These are phyloP conservation scores for Urosaurus nigricauda DNA, from an alignment of 2,797 vertebrate species.

Conservation along the genomic window DNA sequence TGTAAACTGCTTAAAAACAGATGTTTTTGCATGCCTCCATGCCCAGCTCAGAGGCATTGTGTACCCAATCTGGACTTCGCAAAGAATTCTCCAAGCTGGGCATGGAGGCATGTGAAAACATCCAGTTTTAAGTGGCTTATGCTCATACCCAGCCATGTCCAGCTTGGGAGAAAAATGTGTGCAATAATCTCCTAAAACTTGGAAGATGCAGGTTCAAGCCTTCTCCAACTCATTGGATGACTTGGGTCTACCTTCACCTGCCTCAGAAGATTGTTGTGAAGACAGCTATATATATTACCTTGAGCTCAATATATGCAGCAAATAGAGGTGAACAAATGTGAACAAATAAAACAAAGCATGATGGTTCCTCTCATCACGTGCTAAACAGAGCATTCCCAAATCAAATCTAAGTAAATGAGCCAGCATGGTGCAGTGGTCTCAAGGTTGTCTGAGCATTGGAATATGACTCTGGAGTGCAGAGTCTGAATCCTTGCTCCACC, in stretches of 20 bases:
- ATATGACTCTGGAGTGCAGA: too few relatives aligned
- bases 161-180: neutral
- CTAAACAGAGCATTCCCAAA: neutral
- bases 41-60: too few relatives aligned
- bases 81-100: too few relatives aligned
- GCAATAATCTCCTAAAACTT: neutral
- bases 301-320: neutral
- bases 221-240: neutral
- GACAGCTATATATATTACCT: neutral
- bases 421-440: too few relatives aligned
- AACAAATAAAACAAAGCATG: neutral
- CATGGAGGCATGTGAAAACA: too few relatives aligned
- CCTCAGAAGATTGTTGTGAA: neutral
- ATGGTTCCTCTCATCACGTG: neutral
- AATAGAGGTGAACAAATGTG: neutral
- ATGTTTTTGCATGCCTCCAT: too few relatives aligned
- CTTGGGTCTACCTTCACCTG: neutral
- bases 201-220: neutral
- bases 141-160: too few relatives aligned
- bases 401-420: constrained; percentile 1
- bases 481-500: too few relatives aligned
- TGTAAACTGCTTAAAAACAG: too few relatives aligned
- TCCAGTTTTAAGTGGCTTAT: too few relatives aligned
- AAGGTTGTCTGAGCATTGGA: too few relatives aligned
- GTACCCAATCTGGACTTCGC: too few relatives aligned